Evolutionary conservation across 2,113 vertebrate genomes (phyloP), one percentile per base, ranked within the genome.

Genomic region (Clarias gariepinus): DNA sequence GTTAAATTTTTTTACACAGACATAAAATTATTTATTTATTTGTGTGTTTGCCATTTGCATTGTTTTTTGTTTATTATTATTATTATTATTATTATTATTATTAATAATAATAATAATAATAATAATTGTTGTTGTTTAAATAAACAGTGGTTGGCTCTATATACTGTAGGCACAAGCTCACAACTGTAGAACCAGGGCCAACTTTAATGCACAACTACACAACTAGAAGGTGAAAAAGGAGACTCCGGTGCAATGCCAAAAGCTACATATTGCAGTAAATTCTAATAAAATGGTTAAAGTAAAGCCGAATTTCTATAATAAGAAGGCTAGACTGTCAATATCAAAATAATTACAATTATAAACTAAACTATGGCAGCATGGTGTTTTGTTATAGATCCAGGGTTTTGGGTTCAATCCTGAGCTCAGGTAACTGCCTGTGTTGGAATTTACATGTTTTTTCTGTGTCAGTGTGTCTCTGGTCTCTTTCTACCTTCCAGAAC

Each of bases 1-100:
- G 55, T 79, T 73, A 61, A 36, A 41, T 16, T 73, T 73, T 73
- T 81, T 77, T 84, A 64, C 73, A 41, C 76, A 55, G 57, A 77
- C 55, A n/a, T 52, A 30, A 77, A 77, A 77, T 2, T 9, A 52
- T 76, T 52, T n/a, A 25, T 16, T 64, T 69, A 4, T 47, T 74
- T 74, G 15, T n/a, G n/a, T n/a, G n/a, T n/a, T n/a, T n/a, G n/a
- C n/a, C 13, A 69, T 33, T 33, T 69, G 2, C 28, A 69, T 78
- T 78, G 3, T 16, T n/a, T 52, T 71, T 71, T 53, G 25, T 55
- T 25, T 77, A 15, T 61, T 81, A n/a, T n/a, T n/a, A n/a, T n/a
- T n/a, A n/a, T n/a, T n/a, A n/a, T n/a, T n/a, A n/a, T n/a, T n/a
- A n/a, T n/a, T n/a, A n/a, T n/a, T n/a, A n/a, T n/a, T n/a, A n/a